Conservation (phyloP, 2,113 vertebrate genomes). For the Vidua chalybeata region DNA sequence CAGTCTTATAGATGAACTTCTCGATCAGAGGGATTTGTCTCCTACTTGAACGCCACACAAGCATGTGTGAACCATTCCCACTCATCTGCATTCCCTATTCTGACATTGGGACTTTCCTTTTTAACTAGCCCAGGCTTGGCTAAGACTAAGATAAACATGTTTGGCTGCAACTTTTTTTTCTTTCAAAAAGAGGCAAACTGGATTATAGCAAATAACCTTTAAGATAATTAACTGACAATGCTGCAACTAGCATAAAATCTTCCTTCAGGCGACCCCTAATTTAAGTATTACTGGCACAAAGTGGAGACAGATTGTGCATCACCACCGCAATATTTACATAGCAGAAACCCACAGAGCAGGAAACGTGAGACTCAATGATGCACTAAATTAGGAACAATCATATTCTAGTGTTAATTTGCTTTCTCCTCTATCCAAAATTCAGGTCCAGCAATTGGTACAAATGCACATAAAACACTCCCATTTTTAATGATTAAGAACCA, state of each 20-base stretch:
- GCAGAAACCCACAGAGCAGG: conserved; percentile 94
- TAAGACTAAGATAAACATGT: conserved; percentile 61
- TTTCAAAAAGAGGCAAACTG: conserved; percentile 79
- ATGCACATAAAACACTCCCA: conserved; percentile 64
- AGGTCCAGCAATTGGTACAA: conserved; percentile 77
- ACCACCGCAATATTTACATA: conserved; percentile 89
- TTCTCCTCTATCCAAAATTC: conserved; percentile 77
- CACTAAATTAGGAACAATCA: conserved; percentile 99
- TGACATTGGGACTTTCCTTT: conserved; percentile 17
- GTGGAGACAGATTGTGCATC: conserved; percentile 95
- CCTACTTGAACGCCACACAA: background rate
- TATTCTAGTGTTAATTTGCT: conserved; percentile 93
- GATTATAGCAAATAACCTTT: conserved; percentile 85
- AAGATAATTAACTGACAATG: conserved; percentile 87
- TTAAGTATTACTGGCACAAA: conserved; percentile 94
- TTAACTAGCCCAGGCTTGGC: conserved; percentile 34
- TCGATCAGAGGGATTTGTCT: background rate
- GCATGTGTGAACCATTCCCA: background rate
- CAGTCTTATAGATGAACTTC: background rate
- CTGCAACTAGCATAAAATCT: conserved; percentile 86
- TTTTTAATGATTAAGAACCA: conserved; percentile 63
- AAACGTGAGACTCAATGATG: conserved; percentile 96
- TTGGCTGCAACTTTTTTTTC: conserved; percentile 58
- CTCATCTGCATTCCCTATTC: background rate
- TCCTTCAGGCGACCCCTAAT: conserved; percentile 95